Base-by-base conservation (phyloP, 1,140 invertebrate species). In the Triops cancriformis region DNA sequence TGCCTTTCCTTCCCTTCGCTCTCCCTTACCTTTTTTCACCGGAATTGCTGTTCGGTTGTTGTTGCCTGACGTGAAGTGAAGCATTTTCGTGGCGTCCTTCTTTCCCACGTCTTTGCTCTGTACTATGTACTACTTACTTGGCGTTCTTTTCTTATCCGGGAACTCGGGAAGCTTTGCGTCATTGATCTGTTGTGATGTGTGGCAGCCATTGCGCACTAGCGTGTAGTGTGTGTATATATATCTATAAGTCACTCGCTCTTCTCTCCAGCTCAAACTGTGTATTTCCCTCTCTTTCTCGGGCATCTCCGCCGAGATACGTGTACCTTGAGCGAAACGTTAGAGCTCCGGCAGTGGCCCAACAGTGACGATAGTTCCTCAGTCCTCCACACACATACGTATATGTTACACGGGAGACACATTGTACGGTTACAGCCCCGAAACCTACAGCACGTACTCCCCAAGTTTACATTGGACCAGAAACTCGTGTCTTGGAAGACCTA, bases 181-280 rank as follows among this genome's bases (percentile, higher is more conserved):
- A 64, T 64, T 64, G 51, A 64, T 64, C 51, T 64, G 51, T 64
- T 64, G 51, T 64, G 51, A 23, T 64, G 51, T 64, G 51, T 64
- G 51, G 51, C 51, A 64, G 51, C 51, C 51, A 64, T 64, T 64
- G 51, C 51, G 51, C 51, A 64, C 14, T 64, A 14, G 51, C 51
- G 51, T 64, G 23, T 64, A 64, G 23, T 14, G 23, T 64, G 23
- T 14, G 23, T 64, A 64, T 4, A 64, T 64, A 64, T 64, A 64
- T 64, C 14, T 64, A 64, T 64, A 64, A 64, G 31, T 37, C 31
- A 37, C 31, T 37, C 31, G 31, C 31, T 64, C 18, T 64, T 23
- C 51, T 23, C 51, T 64, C 51, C 23, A 18, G 18, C n/a, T 64
- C 51, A 23, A 64, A 37, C 31, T 37, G 31, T 37, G 31, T 37